Evolutionary conservation across 1,140 invertebrate genomes (phyloP).

Genomic region (Zaprionus capensis): DNA sequence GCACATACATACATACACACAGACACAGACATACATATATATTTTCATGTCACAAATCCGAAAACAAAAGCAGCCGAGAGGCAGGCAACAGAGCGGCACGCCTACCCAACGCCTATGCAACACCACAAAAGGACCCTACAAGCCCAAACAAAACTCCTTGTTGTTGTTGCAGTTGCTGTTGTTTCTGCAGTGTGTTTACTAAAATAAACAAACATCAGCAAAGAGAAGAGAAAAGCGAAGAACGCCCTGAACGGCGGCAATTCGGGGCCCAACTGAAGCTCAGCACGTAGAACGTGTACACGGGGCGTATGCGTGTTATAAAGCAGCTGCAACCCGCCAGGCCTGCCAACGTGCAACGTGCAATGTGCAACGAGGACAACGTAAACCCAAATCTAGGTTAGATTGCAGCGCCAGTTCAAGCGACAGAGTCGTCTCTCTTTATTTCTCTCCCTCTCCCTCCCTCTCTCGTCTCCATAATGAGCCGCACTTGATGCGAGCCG

Average conservation of each 20-base stretch:
- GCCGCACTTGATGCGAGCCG: constrained; percentile 47
- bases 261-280: constrained; percentile 42
- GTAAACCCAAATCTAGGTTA: constrained; percentile 55
- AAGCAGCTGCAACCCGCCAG: constrained; percentile 23
- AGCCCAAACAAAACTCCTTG: background rate
- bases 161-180: constrained; percentile 10
- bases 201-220: constrained; percentile 56
- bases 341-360: constrained; percentile 27
- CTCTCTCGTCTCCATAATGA: constrained; percentile 43
- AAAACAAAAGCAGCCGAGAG: constrained; percentile 37
- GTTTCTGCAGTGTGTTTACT: constrained; percentile 43
- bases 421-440: constrained; percentile 8
- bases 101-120: constrained; percentile 38
- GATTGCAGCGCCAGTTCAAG: constrained; percentile 30
- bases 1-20: background rate
- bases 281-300: constrained; percentile 20
- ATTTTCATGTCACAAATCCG: constrained; percentile 54
- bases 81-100: constrained; percentile 42
- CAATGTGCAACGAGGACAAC: constrained; percentile 40
- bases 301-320: constrained; percentile 48
- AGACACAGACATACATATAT: constrained; percentile 33
- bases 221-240: background rate
- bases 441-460: constrained; percentile 11
- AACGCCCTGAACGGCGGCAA: constrained; percentile 16
- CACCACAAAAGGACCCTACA: constrained; percentile 39